phyloP scores from a whole-genome alignment of 37 sponge, comb jelly and placozoan genomes.

The Sycon ciliatum region DNA sequence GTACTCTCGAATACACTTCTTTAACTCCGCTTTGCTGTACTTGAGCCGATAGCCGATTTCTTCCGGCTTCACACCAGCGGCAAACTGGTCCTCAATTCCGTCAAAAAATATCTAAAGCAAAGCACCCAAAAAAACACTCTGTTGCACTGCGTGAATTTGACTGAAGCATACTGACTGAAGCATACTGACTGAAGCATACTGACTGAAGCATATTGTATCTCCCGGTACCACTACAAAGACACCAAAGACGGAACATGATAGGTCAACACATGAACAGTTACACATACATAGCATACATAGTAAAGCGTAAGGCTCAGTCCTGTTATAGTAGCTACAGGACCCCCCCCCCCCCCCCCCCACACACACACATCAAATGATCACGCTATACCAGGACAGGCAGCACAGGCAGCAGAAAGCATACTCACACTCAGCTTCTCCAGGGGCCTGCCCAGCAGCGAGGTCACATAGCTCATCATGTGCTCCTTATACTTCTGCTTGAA shows the following conservation, averaged over 20 bases:
- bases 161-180: too few relatives aligned
- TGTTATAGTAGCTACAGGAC: background rate
- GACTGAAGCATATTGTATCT: too few relatives aligned
- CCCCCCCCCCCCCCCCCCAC: background rate
- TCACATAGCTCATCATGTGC: constrained; percentile 58
- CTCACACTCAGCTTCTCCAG: constrained; percentile 83
- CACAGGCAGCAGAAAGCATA: background rate
- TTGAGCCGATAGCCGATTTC: constrained; percentile 76
- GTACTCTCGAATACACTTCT: constrained; percentile 65
- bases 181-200: too few relatives aligned
- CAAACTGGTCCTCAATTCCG: constrained; percentile 62
- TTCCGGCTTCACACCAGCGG: constrained; percentile 64
- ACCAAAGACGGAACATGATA: too few relatives aligned
- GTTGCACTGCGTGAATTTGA: too few relatives aligned
- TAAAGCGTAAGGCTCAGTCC: background rate
- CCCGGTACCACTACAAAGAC: too few relatives aligned
- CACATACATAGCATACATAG: too few relatives aligned
- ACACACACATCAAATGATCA: background rate
- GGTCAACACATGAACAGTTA: too few relatives aligned
- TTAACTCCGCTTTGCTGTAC: constrained; percentile 57
- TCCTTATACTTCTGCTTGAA: constrained; percentile 50
- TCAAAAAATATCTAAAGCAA: constrained; percentile 72
- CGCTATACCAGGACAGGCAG: background rate
- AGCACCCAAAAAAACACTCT: too few relatives aligned
- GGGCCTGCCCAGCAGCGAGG: constrained; percentile 58